Evolutionary conservation across 2,888 invertebrate genomes (phyloP), one percentile per base, ranked within the genome.

Genomic region (Tryphoninae sp.): DNA sequence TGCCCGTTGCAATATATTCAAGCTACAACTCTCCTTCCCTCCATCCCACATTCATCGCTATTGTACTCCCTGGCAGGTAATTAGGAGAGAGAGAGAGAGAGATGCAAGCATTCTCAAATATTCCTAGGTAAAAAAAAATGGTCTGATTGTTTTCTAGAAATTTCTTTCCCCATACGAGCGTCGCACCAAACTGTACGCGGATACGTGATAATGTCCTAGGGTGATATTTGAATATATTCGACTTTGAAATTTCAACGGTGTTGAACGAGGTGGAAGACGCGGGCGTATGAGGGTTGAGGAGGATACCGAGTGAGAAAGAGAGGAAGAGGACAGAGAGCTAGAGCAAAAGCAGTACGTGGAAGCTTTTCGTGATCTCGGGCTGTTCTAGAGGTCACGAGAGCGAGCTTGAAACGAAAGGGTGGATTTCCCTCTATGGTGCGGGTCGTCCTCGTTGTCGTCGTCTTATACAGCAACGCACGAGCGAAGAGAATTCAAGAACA

Each of bases 401-500:
- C 78, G 82, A 19, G 74, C 26, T 11, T n/a, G 42, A 26, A 22
- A 13, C n/a, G 42, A 23, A 55, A 49, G 58, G 49, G 45, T 67
- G 62, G 78, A 59, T 77, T 79, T 71, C 61, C 81, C 55, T 64
- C 49, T 76, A 73, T 78, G 84, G 58, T 83, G 84, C 26, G 71
- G 78, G 65, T 80, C 67, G 55, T 49, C 65, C 61, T 71, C 61
- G 67, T 45, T 53, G 58, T 72, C 68, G 73, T 33, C 19, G 53
- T 26, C 67, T 67, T 58, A 22, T 45, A 53, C 58, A 23, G 61
- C 62, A 42, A 72, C 80, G 82, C 73, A 72, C 73, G 81, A 69
- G 51, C 72, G 65, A 77, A 68, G 72, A 80, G 88, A 88, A 88
- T 87, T 83, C 87, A 83, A 84, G 87, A 89, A 86, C 85, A 88